Conservation (phyloP, 1,140 invertebrate genomes). For the Riptortus pedestris region DNA sequence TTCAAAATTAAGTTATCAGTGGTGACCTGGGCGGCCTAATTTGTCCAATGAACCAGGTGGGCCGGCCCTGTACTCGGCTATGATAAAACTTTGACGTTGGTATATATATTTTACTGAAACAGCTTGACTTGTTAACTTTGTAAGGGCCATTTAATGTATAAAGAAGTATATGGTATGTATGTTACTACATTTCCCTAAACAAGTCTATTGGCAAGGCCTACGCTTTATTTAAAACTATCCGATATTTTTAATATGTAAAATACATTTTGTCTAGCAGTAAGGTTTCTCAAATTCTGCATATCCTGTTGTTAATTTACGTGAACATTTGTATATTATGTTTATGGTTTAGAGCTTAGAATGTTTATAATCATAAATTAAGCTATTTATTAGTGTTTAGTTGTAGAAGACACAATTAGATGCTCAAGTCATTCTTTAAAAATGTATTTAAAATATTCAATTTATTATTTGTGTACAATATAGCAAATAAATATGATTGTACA, state of each 20-base stretch:
- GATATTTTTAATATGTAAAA: conserved; percentile 15
- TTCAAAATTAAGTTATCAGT: no score
- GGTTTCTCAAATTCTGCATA: conserved; percentile 15
- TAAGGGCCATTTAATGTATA: no score
- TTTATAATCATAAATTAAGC: conserved; percentile 14
- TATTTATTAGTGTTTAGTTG: conserved; percentile 13
- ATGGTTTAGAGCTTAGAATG: not conserved
- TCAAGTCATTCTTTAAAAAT: conserved; percentile 12
- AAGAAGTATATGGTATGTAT: no score
- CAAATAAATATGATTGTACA: conserved; percentile 11
- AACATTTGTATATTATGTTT: conserved; percentile 11
- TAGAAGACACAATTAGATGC: conserved; percentile 10
- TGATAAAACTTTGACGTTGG: no score
- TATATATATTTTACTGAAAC: no score
- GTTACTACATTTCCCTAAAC: not conserved
- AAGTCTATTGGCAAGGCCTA: conserved; percentile 12
- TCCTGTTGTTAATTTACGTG: conserved; percentile 3
- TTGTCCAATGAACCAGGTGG: no score
- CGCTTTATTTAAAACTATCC: conserved; percentile 8
- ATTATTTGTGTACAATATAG: conserved; percentile 17
- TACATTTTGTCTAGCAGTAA: conserved; percentile 14
- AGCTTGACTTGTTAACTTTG: no score
- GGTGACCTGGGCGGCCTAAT: no score
- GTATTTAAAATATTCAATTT: conserved; percentile 11
- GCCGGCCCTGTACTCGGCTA: no score